Evolutionary conservation across 1,140 invertebrate genomes (phyloP), one percentile per base, ranked within the genome.

Genomic region (Macrocentrus cingulum): DNA sequence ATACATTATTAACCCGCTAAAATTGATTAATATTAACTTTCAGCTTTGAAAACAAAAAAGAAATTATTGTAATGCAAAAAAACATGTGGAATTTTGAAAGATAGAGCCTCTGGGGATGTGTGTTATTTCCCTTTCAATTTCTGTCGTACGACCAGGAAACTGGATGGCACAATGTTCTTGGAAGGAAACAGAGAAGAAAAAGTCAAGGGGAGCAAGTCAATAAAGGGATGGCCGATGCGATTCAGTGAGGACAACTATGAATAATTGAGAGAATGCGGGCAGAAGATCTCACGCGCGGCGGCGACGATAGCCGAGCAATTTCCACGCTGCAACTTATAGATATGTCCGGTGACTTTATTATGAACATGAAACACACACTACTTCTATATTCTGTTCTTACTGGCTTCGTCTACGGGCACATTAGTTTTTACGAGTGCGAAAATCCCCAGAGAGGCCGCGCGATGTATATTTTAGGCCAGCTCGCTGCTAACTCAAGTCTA

Each of bases 351-450:
- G 41, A 25, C 39, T 32, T 44, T 29, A 42, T n/a, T 34, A 42
- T 23, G 23, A 13, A 5, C 13, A 19, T 44, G 41, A 7, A 5
- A 15, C 36, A 39, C 36, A 34, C 36, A 39, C 13, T 8, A 15
- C 7, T 4, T 39, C 8, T 39, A 39, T 39, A 8, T 23, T 9
- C 18, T 15, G 22, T 45, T 18, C 19, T 20, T 20, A 8, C 5
- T n/a, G 13, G 6, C 1, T 9, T 18, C 16, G n/a, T 20, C 19
- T 45, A 9, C 19, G 5, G 6, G 13, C 22, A 56, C 61, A 63
- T 63, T 63, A 60, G 57, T 63, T 63, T 63, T 63, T 63, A 63
- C 57, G 58, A 56, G 49, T 57, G 61, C 60, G 37, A 44, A 53
- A 60, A 57, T 58, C 61, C 13, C 13, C 54, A 63, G 61, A 29